phyloP scores from a whole-genome alignment of 2,888 invertebrate species.

The Diabrotica balteata region DNA sequence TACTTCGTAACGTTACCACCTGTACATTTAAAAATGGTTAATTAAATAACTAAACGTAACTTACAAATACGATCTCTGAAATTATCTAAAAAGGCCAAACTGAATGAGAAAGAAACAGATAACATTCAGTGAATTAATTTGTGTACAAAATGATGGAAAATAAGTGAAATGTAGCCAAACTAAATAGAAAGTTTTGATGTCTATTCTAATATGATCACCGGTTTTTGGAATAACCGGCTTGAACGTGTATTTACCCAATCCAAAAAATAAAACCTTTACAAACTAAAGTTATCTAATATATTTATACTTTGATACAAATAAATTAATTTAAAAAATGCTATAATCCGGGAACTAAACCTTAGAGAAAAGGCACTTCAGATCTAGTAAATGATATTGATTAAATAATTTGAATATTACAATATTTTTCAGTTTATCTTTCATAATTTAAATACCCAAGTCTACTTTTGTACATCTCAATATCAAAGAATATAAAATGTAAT shows the following conservation, averaged over 20 bases:
- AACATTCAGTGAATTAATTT: conserved; percentile 22
- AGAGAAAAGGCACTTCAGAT: conserved; percentile 23
- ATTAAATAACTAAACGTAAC: conserved; percentile 19
- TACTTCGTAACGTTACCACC: conserved; percentile 27
- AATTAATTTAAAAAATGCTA: conserved; percentile 18
- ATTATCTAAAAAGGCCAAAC: conserved; percentile 22
- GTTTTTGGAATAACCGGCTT: conserved; percentile 4
- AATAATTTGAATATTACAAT: not conserved
- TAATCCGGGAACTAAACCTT: conserved; percentile 12
- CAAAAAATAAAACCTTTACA: conserved; percentile 22
- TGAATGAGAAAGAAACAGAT: conserved; percentile 9
- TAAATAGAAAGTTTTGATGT: not conserved
- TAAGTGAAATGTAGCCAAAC: conserved; percentile 12
- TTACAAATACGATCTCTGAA: conserved; percentile 21
- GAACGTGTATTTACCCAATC: conserved; percentile 17
- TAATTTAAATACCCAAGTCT: too few species aligned
- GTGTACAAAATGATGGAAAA: conserved; percentile 12
- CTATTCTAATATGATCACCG: not conserved
- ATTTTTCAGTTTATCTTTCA: not conserved
- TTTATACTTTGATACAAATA: conserved; percentile 7
- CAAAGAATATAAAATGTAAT: too few species aligned
- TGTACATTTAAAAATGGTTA: conserved; percentile 18
- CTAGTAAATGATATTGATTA: conserved; percentile 5
- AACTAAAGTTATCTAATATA: conserved; percentile 2
- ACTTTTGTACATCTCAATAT: too few species aligned